Conservation (phyloP, 2,113 vertebrate species). For the Rhinoderma darwinii region DNA sequence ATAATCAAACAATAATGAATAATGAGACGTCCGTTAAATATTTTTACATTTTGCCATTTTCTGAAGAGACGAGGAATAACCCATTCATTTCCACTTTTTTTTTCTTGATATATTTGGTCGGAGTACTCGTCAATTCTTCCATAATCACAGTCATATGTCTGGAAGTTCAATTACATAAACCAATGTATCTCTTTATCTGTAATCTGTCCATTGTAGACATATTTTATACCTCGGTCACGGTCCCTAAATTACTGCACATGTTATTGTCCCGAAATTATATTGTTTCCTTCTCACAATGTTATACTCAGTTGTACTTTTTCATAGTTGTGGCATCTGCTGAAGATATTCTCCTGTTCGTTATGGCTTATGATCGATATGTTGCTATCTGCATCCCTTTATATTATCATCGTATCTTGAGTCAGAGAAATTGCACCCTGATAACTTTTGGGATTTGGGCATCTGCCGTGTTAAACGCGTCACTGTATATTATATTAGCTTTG, state of each 20-base stretch:
- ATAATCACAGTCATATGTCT: constrained; percentile 23
- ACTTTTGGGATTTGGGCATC: background rate
- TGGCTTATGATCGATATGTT: constrained; percentile 46
- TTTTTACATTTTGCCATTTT: background rate
- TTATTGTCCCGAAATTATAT: constrained; percentile 1
- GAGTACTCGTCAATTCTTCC: background rate
- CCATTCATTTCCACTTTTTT: background rate
- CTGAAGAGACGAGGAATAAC: background rate
- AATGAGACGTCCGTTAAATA: background rate
- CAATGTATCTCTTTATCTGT: constrained; percentile 35
- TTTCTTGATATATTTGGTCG: constrained; percentile 10
- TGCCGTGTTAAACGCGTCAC: background rate
- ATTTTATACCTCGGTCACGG: constrained; percentile 23
- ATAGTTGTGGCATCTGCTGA: background rate
- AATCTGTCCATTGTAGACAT: constrained; percentile 27
- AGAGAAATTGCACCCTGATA: background rate
- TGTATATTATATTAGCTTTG: background rate
- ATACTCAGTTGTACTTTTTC: constrained; percentile 5
- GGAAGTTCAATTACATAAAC: constrained; percentile 15
- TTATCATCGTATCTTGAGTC: background rate
- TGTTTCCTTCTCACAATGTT: constrained; percentile 20
- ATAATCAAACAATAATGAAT: background rate
- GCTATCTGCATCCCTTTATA: constrained; percentile 32
- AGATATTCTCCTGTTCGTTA: background rate
- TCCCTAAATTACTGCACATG: constrained; percentile 25